phyloP scores from a whole-genome alignment of 2,113 vertebrate genomes.

The Arenaria interpres region DNA sequence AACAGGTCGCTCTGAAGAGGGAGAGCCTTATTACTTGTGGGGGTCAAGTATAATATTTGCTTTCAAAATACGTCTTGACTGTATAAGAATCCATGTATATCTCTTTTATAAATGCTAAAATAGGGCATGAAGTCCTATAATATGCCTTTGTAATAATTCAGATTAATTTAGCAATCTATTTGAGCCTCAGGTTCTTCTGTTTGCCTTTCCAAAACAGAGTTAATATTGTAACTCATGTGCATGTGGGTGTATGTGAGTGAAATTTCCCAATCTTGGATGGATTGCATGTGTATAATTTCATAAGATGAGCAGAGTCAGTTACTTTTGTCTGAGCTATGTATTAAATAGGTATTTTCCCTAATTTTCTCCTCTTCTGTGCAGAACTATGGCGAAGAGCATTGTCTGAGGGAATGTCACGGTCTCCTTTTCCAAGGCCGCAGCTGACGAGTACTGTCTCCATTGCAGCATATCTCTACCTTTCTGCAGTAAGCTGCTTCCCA shows the following conservation, averaged over 20 bases:
- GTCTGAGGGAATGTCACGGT: neutral
- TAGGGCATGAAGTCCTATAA: neutral
- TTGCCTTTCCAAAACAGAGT: neutral
- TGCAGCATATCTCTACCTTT: neutral
- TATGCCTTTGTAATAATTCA: neutral
- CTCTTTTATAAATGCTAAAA: neutral
- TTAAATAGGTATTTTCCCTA: neutral
- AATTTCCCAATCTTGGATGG: neutral
- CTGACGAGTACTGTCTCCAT: neutral
- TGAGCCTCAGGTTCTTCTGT: neutral
- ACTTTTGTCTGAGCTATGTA: neutral
- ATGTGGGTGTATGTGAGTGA: neutral
- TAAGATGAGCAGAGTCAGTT: neutral
- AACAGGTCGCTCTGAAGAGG: neutral
- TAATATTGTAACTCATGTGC: neutral
- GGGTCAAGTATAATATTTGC: neutral
- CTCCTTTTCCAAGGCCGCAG: accelerated
- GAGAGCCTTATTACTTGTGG: neutral
- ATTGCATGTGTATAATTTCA: neutral
- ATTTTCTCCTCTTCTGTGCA: neutral
- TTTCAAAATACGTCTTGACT: neutral
- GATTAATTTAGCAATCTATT: neutral
- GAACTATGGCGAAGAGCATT: neutral
- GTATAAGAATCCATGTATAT: neutral
- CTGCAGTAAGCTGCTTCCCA: neutral